Conservation (phyloP, 2,797 vertebrate species). For the Anniella stebbinsi region DNA sequence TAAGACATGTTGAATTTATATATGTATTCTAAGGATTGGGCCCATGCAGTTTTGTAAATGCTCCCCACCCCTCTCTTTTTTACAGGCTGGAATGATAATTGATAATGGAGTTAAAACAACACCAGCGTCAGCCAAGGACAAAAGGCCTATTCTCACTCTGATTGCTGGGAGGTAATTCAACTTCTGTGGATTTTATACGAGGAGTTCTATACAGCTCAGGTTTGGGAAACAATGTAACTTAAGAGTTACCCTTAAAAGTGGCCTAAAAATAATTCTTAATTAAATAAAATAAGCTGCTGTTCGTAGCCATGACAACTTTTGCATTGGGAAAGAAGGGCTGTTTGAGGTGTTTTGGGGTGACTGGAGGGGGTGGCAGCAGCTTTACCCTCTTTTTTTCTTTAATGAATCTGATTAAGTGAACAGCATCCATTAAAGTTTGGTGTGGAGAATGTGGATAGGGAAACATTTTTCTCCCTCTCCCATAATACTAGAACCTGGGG, state of each 20-base stretch:
- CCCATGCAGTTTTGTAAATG: background rate
- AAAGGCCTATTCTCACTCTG: conserved; percentile 92
- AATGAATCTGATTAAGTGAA: too few species aligned
- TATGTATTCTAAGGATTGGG: background rate
- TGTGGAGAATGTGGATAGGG: too few species aligned
- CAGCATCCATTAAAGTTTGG: background rate
- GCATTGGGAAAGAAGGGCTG: too few species aligned
- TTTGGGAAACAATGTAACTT: too few species aligned
- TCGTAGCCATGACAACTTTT: background rate
- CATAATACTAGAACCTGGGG: too few species aligned
- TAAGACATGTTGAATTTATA: background rate
- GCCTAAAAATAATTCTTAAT: too few species aligned
- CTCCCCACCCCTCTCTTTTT: conserved; percentile 1
- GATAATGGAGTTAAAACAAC: conserved; percentile 97
- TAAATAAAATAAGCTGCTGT: background rate
- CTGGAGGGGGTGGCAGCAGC: too few species aligned
- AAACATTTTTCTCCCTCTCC: too few species aligned
- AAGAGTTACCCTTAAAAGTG: too few species aligned
- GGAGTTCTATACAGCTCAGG: background rate
- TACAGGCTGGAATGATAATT: conserved; percentile 95
- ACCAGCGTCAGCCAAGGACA: conserved; percentile 91
- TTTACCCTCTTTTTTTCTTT: too few species aligned
- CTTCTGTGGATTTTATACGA: conserved; percentile 9
- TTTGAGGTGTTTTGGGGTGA: too few species aligned
- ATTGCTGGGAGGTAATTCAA: conserved; percentile 89